Conservation (phyloP, 1,140 invertebrate species). For the Eriosoma lanigerum region DNA sequence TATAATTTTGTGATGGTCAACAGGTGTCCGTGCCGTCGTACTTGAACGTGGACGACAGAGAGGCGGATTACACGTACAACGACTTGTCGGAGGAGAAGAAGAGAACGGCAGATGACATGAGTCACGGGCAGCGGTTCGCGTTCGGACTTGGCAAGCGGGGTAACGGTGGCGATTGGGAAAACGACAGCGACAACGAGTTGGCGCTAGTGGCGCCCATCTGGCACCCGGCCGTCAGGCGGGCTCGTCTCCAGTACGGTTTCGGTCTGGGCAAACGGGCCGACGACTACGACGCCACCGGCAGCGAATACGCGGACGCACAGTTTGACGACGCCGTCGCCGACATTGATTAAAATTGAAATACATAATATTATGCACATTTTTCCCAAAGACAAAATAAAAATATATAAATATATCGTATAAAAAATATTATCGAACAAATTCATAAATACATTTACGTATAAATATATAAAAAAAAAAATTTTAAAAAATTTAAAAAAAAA, state of each 20-base stretch:
- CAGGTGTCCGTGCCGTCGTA: constrained; percentile 29
- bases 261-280: constrained; percentile 58
- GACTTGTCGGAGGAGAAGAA: constrained; percentile 45
- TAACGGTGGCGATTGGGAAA: constrained; percentile 55
- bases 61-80: constrained; percentile 40
- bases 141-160: constrained; percentile 55
- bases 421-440: too few relatives aligned
- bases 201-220: constrained; percentile 53
- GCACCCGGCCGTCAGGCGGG: constrained; percentile 53
- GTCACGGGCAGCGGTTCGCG: constrained; percentile 48
- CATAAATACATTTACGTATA: too few relatives aligned
- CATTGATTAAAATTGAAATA: not conserved
- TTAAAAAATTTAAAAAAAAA: too few relatives aligned
- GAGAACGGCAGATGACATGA: constrained; percentile 16
- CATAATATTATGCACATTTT: not conserved
- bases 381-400: not conserved
- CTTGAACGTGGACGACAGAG: constrained; percentile 33
- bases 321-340: not conserved
- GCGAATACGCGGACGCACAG: constrained; percentile 53
- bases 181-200: constrained; percentile 53
- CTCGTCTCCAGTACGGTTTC: constrained; percentile 57
- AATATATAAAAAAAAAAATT: too few relatives aligned
- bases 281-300: constrained; percentile 53
- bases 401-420: not conserved
- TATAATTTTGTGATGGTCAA: not conserved